Percentiles rank a stretch among this genome's conserved stretches.
Conservation (phyloP, 2,888 invertebrate species). For the Polydrusus cervinus region DNA sequence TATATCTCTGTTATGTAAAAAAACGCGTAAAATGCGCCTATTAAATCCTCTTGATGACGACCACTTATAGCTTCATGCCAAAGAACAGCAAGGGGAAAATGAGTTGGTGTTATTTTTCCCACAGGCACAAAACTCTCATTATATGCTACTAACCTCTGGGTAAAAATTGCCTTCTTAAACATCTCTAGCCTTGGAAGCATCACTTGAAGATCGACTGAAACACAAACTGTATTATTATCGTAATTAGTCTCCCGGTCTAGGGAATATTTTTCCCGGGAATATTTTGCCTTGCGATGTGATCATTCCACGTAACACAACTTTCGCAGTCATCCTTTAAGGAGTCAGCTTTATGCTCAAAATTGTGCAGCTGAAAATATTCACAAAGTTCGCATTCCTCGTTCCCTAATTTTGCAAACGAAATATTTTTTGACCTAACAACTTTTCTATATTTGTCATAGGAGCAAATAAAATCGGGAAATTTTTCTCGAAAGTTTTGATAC, state of each 20-base stretch:
- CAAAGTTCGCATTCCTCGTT: slow-evolving; percentile 44
- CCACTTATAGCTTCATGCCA: slow-evolving; percentile 53
- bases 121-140: slow-evolving; percentile 54
- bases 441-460: no score
- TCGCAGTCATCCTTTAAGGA: slow-evolving; percentile 39
- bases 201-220: slow-evolving; percentile 42
- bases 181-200: slow-evolving; percentile 48
- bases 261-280: slow-evolving; percentile 32
- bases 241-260: slow-evolving; percentile 35
- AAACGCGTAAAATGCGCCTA: no score
- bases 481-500: slow-evolving; percentile 41
- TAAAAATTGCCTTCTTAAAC: slow-evolving; percentile 47
- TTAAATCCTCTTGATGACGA: slow-evolving; percentile 31
- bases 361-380: slow-evolving; percentile 37
- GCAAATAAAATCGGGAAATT: slow-evolving; percentile 40
- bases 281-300: slow-evolving; percentile 40
- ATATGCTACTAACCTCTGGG: slow-evolving; percentile 23
- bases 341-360: slow-evolving; percentile 37
- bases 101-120: slow-evolving; percentile 26
- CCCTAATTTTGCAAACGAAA: slow-evolving; percentile 43
- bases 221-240: slow-evolving; percentile 31
- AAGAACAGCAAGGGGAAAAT: slow-evolving; percentile 48
- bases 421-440: no score
- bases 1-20: slow-evolving; percentile 51
- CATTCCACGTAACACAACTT: slow-evolving; percentile 35